Conservation (phyloP, 2,888 invertebrate species). For the Lepidocyrtoides sp. region DNA sequence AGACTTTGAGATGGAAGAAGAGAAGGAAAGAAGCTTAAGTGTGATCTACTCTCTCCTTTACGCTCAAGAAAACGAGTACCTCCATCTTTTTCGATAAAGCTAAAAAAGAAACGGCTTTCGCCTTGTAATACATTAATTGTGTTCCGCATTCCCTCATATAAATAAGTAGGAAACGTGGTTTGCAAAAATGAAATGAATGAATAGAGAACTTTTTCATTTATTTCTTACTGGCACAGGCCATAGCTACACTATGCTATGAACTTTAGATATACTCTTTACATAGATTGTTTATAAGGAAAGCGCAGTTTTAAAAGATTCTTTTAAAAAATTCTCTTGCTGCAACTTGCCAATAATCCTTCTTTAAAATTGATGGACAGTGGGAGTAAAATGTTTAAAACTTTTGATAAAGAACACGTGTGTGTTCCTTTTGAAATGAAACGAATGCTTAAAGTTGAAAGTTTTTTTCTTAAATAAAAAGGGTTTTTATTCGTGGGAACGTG, state of each 20-base stretch:
- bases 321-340: background rate
- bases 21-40: constrained; percentile 31
- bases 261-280: background rate
- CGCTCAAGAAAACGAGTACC: background rate
- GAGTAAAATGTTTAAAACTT: background rate
- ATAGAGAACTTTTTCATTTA: constrained; percentile 5
- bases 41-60: constrained; percentile 29
- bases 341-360: constrained; percentile 53
- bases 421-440: background rate
- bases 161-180: background rate
- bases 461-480: background rate
- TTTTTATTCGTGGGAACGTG: constrained; percentile 68
- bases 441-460: constrained; percentile 7
- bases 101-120: background rate
- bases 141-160: background rate
- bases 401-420: constrained; percentile 55
- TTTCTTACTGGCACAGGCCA: background rate
- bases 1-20: background rate
- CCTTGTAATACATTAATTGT: constrained; percentile 11
- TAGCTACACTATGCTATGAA: constrained; percentile 20
- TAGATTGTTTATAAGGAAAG: background rate
- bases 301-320: constrained; percentile 26
- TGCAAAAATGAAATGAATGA: background rate
- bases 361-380: background rate
- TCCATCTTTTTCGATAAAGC: background rate